Evolutionary conservation across 2,797 vertebrate species (phyloP), one percentile per base, ranked within the genome.

Genomic region (Petrocephalus schoutedeni): DNA sequence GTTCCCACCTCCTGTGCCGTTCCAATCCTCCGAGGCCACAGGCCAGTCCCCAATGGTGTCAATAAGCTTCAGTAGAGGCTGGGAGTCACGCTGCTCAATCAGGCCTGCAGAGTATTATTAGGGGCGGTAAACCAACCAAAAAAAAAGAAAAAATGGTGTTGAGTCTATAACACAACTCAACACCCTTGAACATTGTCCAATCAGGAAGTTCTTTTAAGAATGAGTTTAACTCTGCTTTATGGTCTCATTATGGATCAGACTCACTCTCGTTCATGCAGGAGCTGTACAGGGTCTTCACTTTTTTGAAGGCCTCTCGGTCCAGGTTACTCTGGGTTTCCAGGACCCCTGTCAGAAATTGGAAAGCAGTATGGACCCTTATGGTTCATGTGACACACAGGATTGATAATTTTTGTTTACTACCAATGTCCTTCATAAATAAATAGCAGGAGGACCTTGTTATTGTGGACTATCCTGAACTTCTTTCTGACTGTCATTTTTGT

Each of bases 211-310:
- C 59, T 51, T 67, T 12, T 51, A 19, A 4, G n/a, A 51, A 45
- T 58, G 85, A n/a, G 57, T 67, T 86, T 28, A 86, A 36, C 9
- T 32, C 51, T 58, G 28, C 19, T 61, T 7, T 45, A 36, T 51
- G 16, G 19, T 49, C 3, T 1, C 23, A 45, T 4, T 80, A 77
- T 53, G 8, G 1, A 90, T 80, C 41, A 59, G 0, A 94, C 96
- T 97, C 94, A 99, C 98, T 97, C 89, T 99, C 96, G 74, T 99
- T 98, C 96, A 99, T 98, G 94, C 98, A 99, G 85, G 98, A 99
- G 90, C 91, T 96, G 92, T 99, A 99, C 19, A 99, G 97, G 59
- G 91, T 92, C 94, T 98, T 98, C 88, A 97, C 97, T 92, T 99
- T 99, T 93, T 90, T 95, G 92, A 98, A 96, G 54, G 98, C 98